Base-by-base conservation (phyloP, 2,797 vertebrate species). In the Sarcoramphus papa region DNA sequence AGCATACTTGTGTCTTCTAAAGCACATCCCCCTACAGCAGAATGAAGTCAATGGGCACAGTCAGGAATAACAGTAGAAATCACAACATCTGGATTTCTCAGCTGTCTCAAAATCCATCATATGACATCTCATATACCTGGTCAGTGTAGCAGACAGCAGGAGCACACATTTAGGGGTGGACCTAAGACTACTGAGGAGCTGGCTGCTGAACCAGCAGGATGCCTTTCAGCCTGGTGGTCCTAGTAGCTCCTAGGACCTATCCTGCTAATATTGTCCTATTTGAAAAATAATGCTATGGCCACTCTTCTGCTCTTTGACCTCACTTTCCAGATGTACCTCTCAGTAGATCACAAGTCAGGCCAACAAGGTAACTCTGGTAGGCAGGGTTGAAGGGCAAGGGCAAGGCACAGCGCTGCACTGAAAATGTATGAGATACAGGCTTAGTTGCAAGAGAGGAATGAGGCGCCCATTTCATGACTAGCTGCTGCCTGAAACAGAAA, bases 11-110 rank as follows among this genome's bases (percentile, higher is more conserved):
- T 72, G 50, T 88, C 68, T 74, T 72, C n/a, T 35, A 33, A 62
- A 68, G 41, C 13, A 84, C 41, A 69, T 11, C 1, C 8, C 12
- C 6, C 43, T 64, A 18, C 4, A 88, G 56, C 0, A 0, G 27
- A 56, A 15, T 12, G 5, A 74, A 70, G 35, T 56, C 50, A 81
- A 16, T 16, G 40, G 31, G 24, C 45, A 50, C 11, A 69, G n/a
- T 20, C 45, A 78, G 54, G 23, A 81, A 27, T 47, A 75, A 72
- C 19, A 59, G 24, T 9, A 64, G 41, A 63, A 77, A 64, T 64
- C n/a, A 51, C 51, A 73, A 24, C 1, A 82, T 69, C 31, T 33
- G 35, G 11, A 41, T 68, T 88, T 91, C 69, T 88, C 50, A 75
- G 0, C 47, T 85, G 68, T 81, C 62, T 85, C 70, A 50, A 62